Evolutionary conservation across 64 coral and sea anemone species (phyloP).

Genomic region (Actinia tenebrosa): DNA sequence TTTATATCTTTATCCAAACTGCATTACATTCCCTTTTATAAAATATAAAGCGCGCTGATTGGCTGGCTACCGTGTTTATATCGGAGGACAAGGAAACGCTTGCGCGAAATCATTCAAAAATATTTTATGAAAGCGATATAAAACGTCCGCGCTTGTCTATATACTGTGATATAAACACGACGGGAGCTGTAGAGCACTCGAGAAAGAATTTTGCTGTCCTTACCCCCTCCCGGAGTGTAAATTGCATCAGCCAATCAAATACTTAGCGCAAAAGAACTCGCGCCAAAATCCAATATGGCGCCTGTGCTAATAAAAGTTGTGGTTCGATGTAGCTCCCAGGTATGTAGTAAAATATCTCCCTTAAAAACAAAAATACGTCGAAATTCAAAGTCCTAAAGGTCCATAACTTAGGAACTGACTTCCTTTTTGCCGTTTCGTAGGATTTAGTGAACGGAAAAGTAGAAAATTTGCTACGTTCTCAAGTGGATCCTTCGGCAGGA

Average conservation of each 20-base stretch:
- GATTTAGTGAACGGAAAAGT: conserved; percentile 50
- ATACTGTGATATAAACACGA: no score
- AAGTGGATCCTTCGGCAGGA: conserved; percentile 30
- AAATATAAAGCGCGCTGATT: no score
- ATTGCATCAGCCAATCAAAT: not conserved
- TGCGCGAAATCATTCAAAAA: no score
- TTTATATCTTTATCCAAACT: no score
- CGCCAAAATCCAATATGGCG: conserved; percentile 87
- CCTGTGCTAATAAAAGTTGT: conserved; percentile 49
- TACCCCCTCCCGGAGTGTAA: not conserved
- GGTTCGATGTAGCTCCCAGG: conserved; percentile 79
- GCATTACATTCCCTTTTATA: no score
- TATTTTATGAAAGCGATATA: no score
- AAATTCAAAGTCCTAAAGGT: not conserved
- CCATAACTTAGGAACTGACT: not conserved
- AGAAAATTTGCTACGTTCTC: conserved; percentile 57
- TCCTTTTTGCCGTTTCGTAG: not conserved
- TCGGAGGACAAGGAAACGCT: no score
- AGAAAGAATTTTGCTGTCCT: no score
- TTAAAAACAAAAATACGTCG: not conserved
- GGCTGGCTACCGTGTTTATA: no score
- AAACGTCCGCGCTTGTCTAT: no score
- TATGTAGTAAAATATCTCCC: not conserved
- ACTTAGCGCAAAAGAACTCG: conserved; percentile 20
- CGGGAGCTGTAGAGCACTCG: no score